phyloP scores from a whole-genome alignment of 2,888 invertebrate species.

The Nomada fucata region DNA sequence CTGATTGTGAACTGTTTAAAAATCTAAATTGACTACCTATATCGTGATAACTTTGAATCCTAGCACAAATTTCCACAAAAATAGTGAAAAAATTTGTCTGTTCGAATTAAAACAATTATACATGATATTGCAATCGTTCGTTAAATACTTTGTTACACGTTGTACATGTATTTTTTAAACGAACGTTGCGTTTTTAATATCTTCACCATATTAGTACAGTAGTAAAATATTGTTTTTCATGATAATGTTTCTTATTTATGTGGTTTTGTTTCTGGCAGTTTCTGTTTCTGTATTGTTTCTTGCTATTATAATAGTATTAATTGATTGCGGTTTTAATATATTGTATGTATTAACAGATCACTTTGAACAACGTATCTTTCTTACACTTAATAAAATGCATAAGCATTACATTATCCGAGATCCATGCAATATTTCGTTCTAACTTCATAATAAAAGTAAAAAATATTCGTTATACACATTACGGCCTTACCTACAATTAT shows the following conservation, averaged over 20 bases:
- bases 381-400: constrained; percentile 48
- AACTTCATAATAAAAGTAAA: constrained; percentile 52
- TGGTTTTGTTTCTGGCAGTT: constrained; percentile 46
- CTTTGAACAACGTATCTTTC: constrained; percentile 16
- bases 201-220: constrained; percentile 34
- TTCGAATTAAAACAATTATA: constrained; percentile 7
- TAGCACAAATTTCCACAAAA: constrained; percentile 13
- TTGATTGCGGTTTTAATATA: constrained; percentile 25
- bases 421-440: constrained; percentile 46
- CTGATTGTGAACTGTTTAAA: constrained; percentile 46
- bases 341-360: constrained; percentile 27
- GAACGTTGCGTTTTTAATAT: constrained; percentile 1
- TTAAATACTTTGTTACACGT: background rate
- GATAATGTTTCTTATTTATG: constrained; percentile 18
- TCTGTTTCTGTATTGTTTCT: constrained; percentile 22
- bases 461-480: constrained; percentile 56
- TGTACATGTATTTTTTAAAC: constrained; percentile 9
- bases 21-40: constrained; percentile 29
- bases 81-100: background rate
- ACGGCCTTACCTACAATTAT: constrained; percentile 69
- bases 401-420: constrained; percentile 53
- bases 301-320: constrained; percentile 28
- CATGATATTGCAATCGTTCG: background rate
- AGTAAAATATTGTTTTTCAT: constrained; percentile 46
- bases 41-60: constrained; percentile 1